Conservation (phyloP, 2,797 vertebrate genomes). For the Apogon hyalosoma region DNA sequence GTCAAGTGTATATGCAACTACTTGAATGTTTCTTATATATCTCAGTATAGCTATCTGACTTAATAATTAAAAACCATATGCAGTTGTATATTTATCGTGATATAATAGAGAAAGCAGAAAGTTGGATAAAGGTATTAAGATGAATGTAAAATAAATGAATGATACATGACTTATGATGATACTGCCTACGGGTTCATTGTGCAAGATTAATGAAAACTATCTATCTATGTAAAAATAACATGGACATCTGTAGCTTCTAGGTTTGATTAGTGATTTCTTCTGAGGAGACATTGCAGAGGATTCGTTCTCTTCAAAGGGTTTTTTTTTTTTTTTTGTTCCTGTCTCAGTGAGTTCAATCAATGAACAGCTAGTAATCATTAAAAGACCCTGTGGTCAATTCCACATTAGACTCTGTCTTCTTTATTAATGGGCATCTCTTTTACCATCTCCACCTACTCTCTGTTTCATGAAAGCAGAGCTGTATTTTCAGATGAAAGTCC, state of each 20-base stretch:
- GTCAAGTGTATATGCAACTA: too few species aligned
- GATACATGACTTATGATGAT: neutral
- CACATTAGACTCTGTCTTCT: constrained; percentile 59
- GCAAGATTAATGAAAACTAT: constrained; percentile 2
- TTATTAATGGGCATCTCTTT: constrained; percentile 58
- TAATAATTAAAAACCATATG: too few species aligned
- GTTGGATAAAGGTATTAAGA: too few species aligned
- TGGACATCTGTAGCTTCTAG: constrained; percentile 13
- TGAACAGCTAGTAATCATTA: constrained; percentile 56
- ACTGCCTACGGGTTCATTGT: neutral
- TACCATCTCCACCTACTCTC: constrained; percentile 25
- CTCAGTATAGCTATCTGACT: too few species aligned
- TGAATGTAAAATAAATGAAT: too few species aligned
- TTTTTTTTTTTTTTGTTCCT: constrained; percentile 53
- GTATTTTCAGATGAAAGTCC: constrained; percentile 40
- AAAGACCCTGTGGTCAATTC: constrained; percentile 64
- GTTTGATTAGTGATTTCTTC: constrained; percentile 31
- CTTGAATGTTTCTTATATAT: too few species aligned
- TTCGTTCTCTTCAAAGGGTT: constrained; percentile 37
- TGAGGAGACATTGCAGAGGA: constrained; percentile 18
- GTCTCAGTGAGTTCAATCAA: constrained; percentile 55
- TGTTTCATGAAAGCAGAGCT: constrained; percentile 21
- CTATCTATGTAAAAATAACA: neutral
- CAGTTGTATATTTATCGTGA: too few species aligned
- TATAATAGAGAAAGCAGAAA: too few species aligned